Conservation (phyloP, 2,888 invertebrate species). For the Syritta pipiens region DNA sequence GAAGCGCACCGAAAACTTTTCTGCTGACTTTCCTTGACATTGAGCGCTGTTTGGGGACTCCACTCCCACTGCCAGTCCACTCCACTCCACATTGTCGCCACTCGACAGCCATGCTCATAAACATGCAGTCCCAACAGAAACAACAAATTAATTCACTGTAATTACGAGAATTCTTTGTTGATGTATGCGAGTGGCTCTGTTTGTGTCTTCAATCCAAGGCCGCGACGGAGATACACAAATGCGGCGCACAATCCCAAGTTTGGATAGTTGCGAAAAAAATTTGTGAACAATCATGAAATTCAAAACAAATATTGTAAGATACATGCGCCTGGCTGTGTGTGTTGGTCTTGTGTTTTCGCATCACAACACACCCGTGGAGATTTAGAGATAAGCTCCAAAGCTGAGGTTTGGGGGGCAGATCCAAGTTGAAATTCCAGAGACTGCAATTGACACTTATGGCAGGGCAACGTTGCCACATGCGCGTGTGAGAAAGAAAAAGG, state of each 20-base stretch:
- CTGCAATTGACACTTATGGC: constrained; percentile 4
- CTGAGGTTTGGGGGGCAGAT: background rate
- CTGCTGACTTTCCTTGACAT: constrained; percentile 48
- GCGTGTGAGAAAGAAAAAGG: constrained; percentile 4
- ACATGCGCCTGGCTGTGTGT: background rate
- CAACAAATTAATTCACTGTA: constrained; percentile 37
- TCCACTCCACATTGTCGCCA: background rate
- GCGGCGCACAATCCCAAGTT: constrained; percentile 26
- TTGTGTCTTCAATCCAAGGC: constrained; percentile 23
- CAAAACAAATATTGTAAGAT: constrained; percentile 14
- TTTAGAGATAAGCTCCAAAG: too few species aligned
- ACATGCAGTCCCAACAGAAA: background rate
- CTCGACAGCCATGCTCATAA: background rate
- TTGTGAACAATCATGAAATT: constrained; percentile 34
- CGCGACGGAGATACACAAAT: constrained; percentile 2
- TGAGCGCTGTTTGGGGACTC: constrained; percentile 1
- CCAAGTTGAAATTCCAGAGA: constrained; percentile 15
- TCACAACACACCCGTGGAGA: background rate
- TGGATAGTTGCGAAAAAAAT: constrained; percentile 37
- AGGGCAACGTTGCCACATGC: constrained; percentile 23
- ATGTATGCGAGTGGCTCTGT: background rate
- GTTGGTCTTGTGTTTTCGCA: background rate
- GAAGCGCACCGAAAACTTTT: constrained; percentile 5
- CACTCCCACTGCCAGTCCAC: background rate
- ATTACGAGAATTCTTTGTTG: constrained; percentile 1